These are phyloP conservation scores for Bostrychus sinensis DNA, from an alignment of 2,113 vertebrate genomes.

Conservation along the genomic window DNA sequence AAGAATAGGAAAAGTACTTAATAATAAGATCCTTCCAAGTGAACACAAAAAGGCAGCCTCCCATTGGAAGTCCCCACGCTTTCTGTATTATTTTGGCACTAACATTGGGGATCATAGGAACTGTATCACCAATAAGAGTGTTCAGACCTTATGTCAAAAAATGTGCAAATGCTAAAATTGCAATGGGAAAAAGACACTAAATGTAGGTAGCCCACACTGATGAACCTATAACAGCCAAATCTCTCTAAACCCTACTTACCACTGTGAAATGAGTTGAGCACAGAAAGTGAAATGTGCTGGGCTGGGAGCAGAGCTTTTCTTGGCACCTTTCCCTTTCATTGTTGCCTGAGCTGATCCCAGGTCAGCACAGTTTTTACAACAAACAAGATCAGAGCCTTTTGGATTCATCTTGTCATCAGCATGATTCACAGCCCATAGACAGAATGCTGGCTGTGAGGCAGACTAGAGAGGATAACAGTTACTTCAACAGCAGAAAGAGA, in stretches of 20 bases:
- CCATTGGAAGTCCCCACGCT: no score
- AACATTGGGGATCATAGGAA: no score
- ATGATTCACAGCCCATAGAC: conserved; percentile 18
- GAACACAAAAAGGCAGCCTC: conserved; percentile 49
- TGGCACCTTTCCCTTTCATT: conserved; percentile 44
- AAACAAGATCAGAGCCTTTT: conserved; percentile 39
- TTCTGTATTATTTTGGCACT: no score
- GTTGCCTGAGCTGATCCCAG: conserved; percentile 31
- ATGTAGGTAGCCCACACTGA: no score
- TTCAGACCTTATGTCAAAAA: no score
- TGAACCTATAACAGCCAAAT: no score
- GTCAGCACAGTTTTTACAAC: conserved; percentile 42
- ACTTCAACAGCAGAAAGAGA: conserved; percentile 11
- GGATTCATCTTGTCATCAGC: conserved; percentile 22
- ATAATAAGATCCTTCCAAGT: no score
- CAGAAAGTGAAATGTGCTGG: conserved; percentile 2
- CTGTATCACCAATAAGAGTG: no score
- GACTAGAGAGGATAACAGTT: conserved; percentile 10
- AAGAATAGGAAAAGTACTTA: conserved; percentile 30
- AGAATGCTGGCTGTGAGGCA: conserved; percentile 35
- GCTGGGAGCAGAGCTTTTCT: conserved; percentile 20
- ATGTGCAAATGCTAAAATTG: no score
- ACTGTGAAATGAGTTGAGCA: no score
- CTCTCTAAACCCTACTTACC: no score
- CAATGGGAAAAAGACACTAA: no score